Percentiles rank a stretch among this genome's conserved stretches.
phyloP scores from a whole-genome alignment of 2,797 vertebrate species.

The Sebastes diaconus region DNA sequence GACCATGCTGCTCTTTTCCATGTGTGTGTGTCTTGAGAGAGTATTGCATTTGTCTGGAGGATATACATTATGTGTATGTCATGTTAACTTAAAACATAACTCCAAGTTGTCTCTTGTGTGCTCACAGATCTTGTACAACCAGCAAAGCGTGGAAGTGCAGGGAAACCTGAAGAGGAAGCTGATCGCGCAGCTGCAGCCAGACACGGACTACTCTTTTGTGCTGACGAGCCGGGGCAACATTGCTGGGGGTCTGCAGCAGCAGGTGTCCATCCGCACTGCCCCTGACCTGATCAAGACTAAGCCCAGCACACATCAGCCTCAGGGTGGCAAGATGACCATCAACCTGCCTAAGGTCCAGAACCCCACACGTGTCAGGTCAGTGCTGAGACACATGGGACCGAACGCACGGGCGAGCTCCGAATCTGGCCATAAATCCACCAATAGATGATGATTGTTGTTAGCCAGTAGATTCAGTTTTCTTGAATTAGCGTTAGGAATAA shows the following conservation, averaged over 20 bases:
- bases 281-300: constrained; percentile 93
- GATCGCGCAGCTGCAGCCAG: constrained; percentile 92
- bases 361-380: constrained; percentile 87
- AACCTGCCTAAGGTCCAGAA: constrained; percentile 90
- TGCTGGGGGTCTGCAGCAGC: constrained; percentile 96
- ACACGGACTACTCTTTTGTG: constrained; percentile 97
- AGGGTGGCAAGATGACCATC: constrained; percentile 89
- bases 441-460: neutral
- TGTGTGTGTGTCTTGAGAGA: neutral
- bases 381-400: neutral
- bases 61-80: neutral
- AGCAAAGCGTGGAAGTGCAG: constrained; percentile 96
- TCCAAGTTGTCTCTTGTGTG: neutral
- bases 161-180: constrained; percentile 94
- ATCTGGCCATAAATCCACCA: neutral
- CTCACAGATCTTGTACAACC: constrained; percentile 87
- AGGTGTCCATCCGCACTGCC: constrained; percentile 96
- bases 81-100: neutral
- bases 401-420: neutral
- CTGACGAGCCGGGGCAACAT: constrained; percentile 95
- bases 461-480: neutral
- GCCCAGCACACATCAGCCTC: constrained; percentile 88
- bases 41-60: neutral
- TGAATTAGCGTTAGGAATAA: neutral
- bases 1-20: neutral